phyloP scores from a whole-genome alignment of 2,113 vertebrate species.

The Anarrhichthys ocellatus region DNA sequence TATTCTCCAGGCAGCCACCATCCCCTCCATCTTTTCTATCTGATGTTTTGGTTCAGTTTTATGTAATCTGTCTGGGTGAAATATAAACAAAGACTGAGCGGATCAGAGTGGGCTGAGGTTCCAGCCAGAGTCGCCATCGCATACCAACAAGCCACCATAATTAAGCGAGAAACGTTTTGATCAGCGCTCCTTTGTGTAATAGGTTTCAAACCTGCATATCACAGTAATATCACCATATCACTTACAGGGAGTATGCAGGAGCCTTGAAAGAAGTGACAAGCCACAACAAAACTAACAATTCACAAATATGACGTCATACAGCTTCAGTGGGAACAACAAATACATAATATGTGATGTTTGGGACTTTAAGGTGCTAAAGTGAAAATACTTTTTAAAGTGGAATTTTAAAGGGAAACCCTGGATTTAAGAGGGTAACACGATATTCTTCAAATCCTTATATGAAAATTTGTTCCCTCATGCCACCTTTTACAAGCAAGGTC shows the following conservation, averaged over 20 bases:
- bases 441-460: not conserved
- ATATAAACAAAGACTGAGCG: constrained; percentile 63
- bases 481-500: constrained; percentile 20
- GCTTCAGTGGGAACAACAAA: not conserved
- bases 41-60: constrained; percentile 69
- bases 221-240: not conserved
- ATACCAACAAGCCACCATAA: constrained; percentile 39
- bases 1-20: constrained; percentile 48
- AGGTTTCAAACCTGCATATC: not conserved
- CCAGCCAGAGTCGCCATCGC: constrained; percentile 46
- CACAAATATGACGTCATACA: not conserved
- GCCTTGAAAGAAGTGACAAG: constrained; percentile 3
- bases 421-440: not conserved
- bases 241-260: not conserved
- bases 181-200: constrained; percentile 39
- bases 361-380: not conserved
- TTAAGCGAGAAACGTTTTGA: constrained; percentile 53
- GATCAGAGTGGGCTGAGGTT: constrained; percentile 34
- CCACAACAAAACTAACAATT: constrained; percentile 4
- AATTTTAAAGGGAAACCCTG: constrained; percentile 1
- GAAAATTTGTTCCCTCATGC: not conserved
- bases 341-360: too few relatives aligned
- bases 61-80: constrained; percentile 72
- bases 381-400: not conserved
- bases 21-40: constrained; percentile 42